phyloP scores from a whole-genome alignment of 2,113 vertebrate genomes.

The Cyanoderma ruficeps region DNA sequence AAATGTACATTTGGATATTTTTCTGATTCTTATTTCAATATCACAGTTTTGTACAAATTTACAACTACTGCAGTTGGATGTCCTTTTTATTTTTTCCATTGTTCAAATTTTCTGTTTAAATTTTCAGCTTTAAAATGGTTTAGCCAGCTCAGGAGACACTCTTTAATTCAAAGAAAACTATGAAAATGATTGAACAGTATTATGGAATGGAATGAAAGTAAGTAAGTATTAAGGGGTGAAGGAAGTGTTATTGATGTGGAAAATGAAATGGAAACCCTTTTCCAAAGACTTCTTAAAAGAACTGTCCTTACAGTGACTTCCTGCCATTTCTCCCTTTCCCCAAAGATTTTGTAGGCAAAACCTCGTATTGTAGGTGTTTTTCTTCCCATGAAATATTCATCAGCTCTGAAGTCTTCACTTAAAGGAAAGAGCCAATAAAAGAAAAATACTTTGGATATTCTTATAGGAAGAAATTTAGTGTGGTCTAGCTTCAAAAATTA shows the following conservation, averaged over 20 bases:
- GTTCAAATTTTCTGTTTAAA: constrained; percentile 15
- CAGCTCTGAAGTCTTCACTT: constrained; percentile 67
- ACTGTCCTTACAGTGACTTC: background rate
- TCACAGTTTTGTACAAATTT: background rate
- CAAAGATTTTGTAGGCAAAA: constrained; percentile 56
- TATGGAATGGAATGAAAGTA: constrained; percentile 41
- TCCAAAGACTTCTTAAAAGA: constrained; percentile 41
- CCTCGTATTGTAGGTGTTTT: background rate
- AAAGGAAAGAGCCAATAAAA: constrained; percentile 71
- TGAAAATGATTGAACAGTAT: constrained; percentile 9
- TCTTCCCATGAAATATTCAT: constrained; percentile 72
- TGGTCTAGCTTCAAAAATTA: constrained; percentile 73
- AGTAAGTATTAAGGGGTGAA: constrained; percentile 40
- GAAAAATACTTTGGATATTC: constrained; percentile 71
- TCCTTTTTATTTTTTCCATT: background rate
- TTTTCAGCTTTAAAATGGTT: constrained; percentile 8
- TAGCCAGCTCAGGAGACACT: background rate
- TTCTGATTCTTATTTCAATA: background rate
- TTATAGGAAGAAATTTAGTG: constrained; percentile 65
- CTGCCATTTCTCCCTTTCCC: constrained; percentile 26
- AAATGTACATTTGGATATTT: background rate
- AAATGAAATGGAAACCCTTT: constrained; percentile 49
- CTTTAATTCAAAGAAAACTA: constrained; percentile 49
- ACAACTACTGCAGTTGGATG: background rate
- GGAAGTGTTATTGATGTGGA: constrained; percentile 35